These are phyloP conservation scores for Coccyzus lansbergi DNA, from an alignment of 2,797 vertebrate species.

Conservation along the genomic window DNA sequence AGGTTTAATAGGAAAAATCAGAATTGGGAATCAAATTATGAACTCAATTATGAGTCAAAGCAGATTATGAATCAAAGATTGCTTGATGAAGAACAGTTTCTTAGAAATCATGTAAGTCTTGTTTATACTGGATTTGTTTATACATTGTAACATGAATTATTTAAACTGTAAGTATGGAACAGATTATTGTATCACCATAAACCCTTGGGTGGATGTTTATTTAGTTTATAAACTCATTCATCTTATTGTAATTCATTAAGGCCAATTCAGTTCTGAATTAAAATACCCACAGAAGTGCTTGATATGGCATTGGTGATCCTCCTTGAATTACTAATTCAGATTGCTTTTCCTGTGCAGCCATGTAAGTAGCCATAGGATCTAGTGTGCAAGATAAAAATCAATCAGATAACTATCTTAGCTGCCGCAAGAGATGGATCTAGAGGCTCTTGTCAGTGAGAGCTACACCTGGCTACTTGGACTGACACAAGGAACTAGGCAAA, in stretches of 20 bases:
- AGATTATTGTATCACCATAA: not conserved
- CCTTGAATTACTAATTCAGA: not conserved
- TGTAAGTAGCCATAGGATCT: not conserved
- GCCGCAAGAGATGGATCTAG: not conserved
- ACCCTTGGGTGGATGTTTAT: constrained; percentile 21
- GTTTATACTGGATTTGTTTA: not conserved
- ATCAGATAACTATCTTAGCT: not conserved
- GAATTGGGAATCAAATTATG: not conserved
- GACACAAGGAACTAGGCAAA: not conserved
- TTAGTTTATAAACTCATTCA: constrained; percentile 6
- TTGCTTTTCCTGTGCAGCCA: not conserved
- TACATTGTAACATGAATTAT: constrained; percentile 25
- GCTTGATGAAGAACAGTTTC: not conserved
- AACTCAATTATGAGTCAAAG: too few relatives aligned
- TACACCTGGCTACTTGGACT: not conserved
- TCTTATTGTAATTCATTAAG: constrained; percentile 30
- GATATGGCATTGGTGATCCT: not conserved
- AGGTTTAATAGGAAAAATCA: not conserved
- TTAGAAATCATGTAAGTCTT: not conserved
- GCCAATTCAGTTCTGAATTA: constrained; percentile 3
- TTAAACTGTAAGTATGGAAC: constrained; percentile 21
- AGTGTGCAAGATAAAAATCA: not conserved
- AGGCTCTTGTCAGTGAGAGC: not conserved
- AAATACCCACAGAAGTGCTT: not conserved
- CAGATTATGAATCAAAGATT: not conserved